Evolutionary conservation across 2,113 vertebrate species (phyloP).

Genomic region (Coryphaenoides rupestris): DNA sequence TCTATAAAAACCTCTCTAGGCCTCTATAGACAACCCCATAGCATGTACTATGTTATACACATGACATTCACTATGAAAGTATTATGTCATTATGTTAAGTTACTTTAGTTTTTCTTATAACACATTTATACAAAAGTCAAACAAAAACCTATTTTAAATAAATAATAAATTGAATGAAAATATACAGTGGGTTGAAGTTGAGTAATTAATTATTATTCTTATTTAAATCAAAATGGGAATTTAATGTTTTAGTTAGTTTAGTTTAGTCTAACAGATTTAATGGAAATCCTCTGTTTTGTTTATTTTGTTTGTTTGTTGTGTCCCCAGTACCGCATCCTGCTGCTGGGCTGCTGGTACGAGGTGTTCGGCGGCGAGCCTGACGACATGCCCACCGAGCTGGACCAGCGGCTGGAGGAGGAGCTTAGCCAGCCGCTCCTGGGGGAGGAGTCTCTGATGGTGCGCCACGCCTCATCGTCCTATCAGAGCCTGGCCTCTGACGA

Average conservation of each 20-base stretch:
- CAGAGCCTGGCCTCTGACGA: conserved; percentile 78
- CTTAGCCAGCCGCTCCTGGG: conserved; percentile 86
- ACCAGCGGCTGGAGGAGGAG: conserved; percentile 69
- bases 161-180: no score
- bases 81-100: not conserved
- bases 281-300: no score
- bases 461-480: conserved; percentile 77
- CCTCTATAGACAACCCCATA: not conserved
- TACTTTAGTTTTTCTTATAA: not conserved
- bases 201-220: not conserved
- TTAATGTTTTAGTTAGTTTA: no score
- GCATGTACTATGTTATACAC: not conserved
- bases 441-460: conserved; percentile 84
- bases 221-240: no score
- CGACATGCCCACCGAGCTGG: conserved; percentile 85
- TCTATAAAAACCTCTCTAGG: not conserved
- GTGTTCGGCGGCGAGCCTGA: conserved; percentile 86
- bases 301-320: conserved; percentile 8
- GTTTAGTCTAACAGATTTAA: no score
- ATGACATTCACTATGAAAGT: no score
- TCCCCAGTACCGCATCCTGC: conserved; percentile 88
- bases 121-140: no score
- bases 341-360: conserved; percentile 90
- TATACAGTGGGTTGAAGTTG: no score
- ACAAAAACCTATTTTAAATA: no score